Evolutionary conservation across 2,888 invertebrate species (phyloP), one percentile per base, ranked within the genome.

Genomic region (Mythimna vitellina): DNA sequence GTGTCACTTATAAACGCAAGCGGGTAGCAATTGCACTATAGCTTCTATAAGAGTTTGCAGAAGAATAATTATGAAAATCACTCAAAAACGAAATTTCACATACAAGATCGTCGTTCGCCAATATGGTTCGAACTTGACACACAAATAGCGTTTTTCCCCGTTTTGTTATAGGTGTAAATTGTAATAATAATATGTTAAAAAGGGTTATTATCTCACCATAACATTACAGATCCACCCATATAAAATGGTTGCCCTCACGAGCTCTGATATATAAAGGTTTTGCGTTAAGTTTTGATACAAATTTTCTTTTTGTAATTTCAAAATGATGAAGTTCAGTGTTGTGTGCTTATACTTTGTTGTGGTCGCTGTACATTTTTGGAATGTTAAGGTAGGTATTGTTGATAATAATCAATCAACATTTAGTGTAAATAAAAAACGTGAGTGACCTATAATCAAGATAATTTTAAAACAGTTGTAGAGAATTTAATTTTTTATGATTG

Each of bases 281-380:
- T 14, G 25, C 14, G 7, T 46, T 3, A 5, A 53, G 29, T 49
- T 56, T 38, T 62, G 35, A 17, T 9, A 9, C 35, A 25, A 63
- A 46, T 62, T 58, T 17, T n/a, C 0, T 42, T 65, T 70, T 70
- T 32, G 22, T 57, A 17, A 46, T 22, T 67, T 65, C 57, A 73
- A 64, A 57, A 84, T 84, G 83, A 32, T 53, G 61, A 84, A 80
- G 63, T 57, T 66, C 12, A 77, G 70, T 74, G 74, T 72, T n/a
- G 54, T 74, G 65, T 75, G 70, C 4, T 25, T 82, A 20, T 65
- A 51, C 58, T 51, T 80, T 20, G 61, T 38, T 22, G 61, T 78
- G 7, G n/a, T 70, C n/a, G 65, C 65, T 12, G 54, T 78, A 0
- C 29, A 54, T 71, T 51, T 75, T n/a, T 80, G 53, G 61, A 63